A percentile compares a stretch with the other conserved stretches of the same genome.
phyloP scores from a whole-genome alignment of 2,888 invertebrate species.

The Euclidia mi region DNA sequence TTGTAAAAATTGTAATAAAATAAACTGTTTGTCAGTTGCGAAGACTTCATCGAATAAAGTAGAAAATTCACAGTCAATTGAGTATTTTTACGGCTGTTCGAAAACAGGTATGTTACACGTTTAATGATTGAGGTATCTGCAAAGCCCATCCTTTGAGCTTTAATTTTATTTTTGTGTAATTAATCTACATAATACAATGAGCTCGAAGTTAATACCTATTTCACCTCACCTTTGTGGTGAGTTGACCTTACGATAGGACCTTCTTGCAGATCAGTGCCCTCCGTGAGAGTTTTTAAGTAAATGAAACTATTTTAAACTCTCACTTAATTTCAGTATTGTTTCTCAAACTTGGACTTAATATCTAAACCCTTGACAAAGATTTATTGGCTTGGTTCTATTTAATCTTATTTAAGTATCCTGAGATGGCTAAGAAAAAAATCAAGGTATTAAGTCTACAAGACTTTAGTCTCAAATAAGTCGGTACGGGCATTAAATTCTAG shows the following conservation, averaged over 20 bases:
- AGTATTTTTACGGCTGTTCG: too few relatives aligned
- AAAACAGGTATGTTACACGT: too few relatives aligned
- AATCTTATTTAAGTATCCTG: constrained; percentile 41
- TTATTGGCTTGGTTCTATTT: constrained; percentile 29
- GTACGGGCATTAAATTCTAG: constrained; percentile 73
- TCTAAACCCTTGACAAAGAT: constrained; percentile 8
- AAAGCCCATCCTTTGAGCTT: too few relatives aligned
- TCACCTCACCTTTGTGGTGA: not conserved
- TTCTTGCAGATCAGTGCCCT: not conserved
- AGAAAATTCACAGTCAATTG: too few relatives aligned
- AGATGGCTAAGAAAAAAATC: constrained; percentile 50
- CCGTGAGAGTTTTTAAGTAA: constrained; percentile 1
- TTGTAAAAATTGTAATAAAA: too few relatives aligned
- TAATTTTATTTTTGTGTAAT: too few relatives aligned
- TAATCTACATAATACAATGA: too few relatives aligned
- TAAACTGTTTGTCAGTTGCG: too few relatives aligned
- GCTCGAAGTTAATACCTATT: too few relatives aligned
- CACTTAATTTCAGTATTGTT: constrained; percentile 5
- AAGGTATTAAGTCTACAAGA: constrained; percentile 66
- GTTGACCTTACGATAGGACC: not conserved
- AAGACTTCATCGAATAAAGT: too few relatives aligned
- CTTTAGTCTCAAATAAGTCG: constrained; percentile 68
- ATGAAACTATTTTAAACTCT: constrained; percentile 4
- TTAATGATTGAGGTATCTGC: too few relatives aligned
- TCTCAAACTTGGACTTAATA: constrained; percentile 8